Evolutionary conservation across 92 coral and sea anemone species (phyloP), one percentile per base, ranked within the genome.

Genomic region (Zoanthus sociatus): DNA sequence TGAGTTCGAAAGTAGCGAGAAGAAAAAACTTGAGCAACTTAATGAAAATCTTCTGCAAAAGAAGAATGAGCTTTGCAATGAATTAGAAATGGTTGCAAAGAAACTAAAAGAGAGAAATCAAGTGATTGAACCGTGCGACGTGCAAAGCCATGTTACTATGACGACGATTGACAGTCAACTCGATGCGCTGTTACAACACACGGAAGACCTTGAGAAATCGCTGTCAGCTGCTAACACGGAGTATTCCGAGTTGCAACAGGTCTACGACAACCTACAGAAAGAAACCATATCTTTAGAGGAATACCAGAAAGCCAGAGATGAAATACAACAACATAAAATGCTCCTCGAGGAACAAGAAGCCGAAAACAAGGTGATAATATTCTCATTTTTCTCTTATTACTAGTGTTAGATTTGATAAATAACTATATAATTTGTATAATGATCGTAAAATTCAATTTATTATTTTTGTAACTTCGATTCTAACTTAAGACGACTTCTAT

Each of bases 81-180:
- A 70, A 32, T 66, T 94, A 55, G 81, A 85, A 74, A 72, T 54
- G 44, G 70, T 94, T 45, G 98, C 89, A 78, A 89, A 86, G 12
- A 93, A 93, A 58, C 61, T 94, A 5, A 88, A 86, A 3, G 71
- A 46, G 44, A 76, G 75, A 30, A 48, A 73, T 1, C 42, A 58
- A 15, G 87, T 68, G 47, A 47, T 75, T n/a, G 58, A 67, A 32
- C n/a, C 71, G 68, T 76, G 84, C 17, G 87, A 84, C 44, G 73
- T 78, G 48, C 87, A 82, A 55, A 84, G 88, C 18, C 42, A 63
- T 32, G 82, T 93, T 84, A 70, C 95, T 81, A 93, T 94, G 90
- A 92, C 61, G 60, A 93, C 98, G 47, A 88, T 91, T 2, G 96
- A 93, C 79, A 94, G 86, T 76, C 91, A 91, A 73, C 91, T 94